Evolutionary conservation across 2,888 invertebrate genomes (phyloP).

Genomic region (Thymelicus lineola): DNA sequence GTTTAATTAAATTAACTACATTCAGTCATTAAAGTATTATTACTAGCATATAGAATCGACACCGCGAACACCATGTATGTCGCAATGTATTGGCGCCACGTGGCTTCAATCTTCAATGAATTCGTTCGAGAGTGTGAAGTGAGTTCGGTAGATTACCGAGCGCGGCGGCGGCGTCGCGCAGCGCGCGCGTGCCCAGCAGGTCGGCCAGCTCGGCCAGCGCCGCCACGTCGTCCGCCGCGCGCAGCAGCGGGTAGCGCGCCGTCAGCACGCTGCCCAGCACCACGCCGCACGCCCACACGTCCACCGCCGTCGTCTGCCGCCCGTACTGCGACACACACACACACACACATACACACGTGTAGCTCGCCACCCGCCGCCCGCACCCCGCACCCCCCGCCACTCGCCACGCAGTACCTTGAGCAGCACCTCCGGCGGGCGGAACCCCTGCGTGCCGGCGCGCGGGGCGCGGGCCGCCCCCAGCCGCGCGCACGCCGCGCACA

Average conservation of each 20-base stretch:
- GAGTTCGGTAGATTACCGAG: slow-evolving; percentile 87
- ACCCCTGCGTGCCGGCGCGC: slow-evolving; percentile 87
- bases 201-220: slow-evolving; percentile 93
- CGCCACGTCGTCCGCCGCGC: slow-evolving; percentile 88
- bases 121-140: slow-evolving; percentile 78
- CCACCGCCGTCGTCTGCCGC: slow-evolving; percentile 93
- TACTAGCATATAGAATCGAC: too few relatives aligned
- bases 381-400: too few relatives aligned
- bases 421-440: slow-evolving; percentile 91
- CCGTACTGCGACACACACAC: slow-evolving; percentile 86
- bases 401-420: too few relatives aligned
- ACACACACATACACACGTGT: too few relatives aligned
- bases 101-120: too few relatives aligned
- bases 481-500: slow-evolving; percentile 49
- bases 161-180: slow-evolving; percentile 88
- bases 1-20: too few relatives aligned
- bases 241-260: slow-evolving; percentile 93
- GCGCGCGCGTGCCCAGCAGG: slow-evolving; percentile 89
- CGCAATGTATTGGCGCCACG: too few relatives aligned
- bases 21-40: too few relatives aligned
- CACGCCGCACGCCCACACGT: slow-evolving; percentile 95
- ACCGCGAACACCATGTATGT: too few relatives aligned
- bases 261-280: slow-evolving; percentile 89
- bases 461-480: slow-evolving; percentile 86
- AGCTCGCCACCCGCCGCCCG: too few relatives aligned